Evolutionary conservation across 2,888 invertebrate genomes (phyloP).

Genomic region (Chrysomela aeneicollis): DNA sequence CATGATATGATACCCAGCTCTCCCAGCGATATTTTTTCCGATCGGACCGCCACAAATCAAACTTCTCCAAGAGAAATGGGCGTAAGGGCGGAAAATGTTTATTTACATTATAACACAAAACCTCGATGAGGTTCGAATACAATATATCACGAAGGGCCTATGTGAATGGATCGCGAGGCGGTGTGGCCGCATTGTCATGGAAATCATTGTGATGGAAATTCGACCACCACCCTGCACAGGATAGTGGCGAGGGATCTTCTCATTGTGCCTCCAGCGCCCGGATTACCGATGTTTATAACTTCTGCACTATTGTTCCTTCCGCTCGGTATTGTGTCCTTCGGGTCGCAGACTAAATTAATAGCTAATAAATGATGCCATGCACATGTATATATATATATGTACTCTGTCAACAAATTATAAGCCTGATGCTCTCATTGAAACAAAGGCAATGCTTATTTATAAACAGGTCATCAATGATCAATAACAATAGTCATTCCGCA

Average conservation of each 20-base stretch:
- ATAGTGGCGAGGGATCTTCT: conserved; percentile 49
- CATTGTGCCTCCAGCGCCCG: conserved; percentile 42
- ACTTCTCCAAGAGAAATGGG: conserved; percentile 39
- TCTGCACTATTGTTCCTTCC: conserved; percentile 43
- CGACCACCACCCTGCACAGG: conserved; percentile 36
- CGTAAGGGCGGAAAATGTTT: conserved; percentile 36
- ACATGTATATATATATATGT: too few species aligned
- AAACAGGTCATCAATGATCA: too few species aligned
- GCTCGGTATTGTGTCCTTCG: conserved; percentile 47
- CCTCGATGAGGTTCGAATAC: conserved; percentile 39
- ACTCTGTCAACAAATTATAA: neutral
- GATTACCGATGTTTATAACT: conserved; percentile 48
- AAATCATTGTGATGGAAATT: conserved; percentile 53
- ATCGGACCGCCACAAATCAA: conserved; percentile 33
- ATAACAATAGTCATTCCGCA: too few species aligned
- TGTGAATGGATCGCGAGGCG: conserved; percentile 45
- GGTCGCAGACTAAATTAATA: conserved; percentile 17
- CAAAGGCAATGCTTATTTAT: too few species aligned
- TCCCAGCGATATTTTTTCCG: conserved; percentile 24
- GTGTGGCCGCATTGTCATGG: neutral
- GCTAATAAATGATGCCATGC: neutral
- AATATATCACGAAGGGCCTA: conserved; percentile 44
- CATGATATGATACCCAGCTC: neutral
- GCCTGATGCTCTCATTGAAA: too few species aligned
- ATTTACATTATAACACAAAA: conserved; percentile 40